A percentile compares a stretch with the other conserved stretches of the same genome.
phyloP scores from a whole-genome alignment of 2,113 vertebrate species.

The Rhadina sibilatrix region DNA sequence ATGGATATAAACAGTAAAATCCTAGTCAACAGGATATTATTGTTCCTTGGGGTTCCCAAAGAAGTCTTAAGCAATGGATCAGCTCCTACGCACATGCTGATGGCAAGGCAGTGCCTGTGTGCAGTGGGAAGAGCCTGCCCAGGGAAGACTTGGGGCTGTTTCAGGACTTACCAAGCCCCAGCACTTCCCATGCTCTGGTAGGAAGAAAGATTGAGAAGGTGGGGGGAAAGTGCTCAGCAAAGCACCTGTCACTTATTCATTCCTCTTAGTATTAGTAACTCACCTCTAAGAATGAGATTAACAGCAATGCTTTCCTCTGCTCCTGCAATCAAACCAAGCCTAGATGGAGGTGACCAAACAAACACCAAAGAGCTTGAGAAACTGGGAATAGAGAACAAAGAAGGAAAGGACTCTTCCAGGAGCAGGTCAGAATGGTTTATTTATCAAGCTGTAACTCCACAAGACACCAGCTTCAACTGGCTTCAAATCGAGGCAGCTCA shows the following conservation, averaged over 20 bases:
- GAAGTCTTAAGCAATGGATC: slow-evolving; percentile 45
- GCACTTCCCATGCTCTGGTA: neutral
- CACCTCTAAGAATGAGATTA: neutral
- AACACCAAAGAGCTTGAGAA: neutral
- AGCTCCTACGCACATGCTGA: neutral
- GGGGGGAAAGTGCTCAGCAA: neutral
- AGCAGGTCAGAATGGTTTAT: neutral
- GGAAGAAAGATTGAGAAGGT: neutral
- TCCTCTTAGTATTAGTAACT: neutral
- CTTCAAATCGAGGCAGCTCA: neutral
- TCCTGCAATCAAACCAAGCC: neutral
- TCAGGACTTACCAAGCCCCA: neutral
- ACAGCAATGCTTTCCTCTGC: neutral
- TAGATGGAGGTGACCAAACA: neutral
- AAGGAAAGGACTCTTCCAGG: neutral
- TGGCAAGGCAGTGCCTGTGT: fast-evolving
- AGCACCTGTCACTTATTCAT: neutral
- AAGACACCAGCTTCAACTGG: neutral
- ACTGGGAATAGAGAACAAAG: neutral
- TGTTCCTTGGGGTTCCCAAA: slow-evolving; percentile 58
- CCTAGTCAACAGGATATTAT: slow-evolving; percentile 56
- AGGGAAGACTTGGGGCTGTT: neutral
- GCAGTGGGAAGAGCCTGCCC: neutral
- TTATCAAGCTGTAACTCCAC: neutral
- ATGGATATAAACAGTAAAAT: slow-evolving; percentile 58